Evolutionary conservation across 2,888 invertebrate genomes (phyloP).

Genomic region (Protonemura montana): DNA sequence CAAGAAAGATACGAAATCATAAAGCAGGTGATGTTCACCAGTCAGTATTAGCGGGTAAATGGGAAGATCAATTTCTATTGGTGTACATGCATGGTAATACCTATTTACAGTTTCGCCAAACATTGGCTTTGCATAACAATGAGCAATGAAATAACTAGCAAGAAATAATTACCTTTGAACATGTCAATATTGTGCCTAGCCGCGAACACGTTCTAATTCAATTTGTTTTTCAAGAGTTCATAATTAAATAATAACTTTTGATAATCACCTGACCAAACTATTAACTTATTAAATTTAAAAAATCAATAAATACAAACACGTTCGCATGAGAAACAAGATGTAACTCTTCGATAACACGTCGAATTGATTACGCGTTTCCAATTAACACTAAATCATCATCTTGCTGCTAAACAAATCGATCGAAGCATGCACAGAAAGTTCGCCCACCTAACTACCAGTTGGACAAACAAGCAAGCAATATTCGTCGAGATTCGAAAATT

Average conservation of each 20-base stretch:
- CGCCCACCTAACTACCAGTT: background rate
- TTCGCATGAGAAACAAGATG: background rate
- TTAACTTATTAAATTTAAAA: background rate
- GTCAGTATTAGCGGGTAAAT: background rate
- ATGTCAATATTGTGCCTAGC: background rate
- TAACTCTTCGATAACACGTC: background rate
- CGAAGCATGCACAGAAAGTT: background rate
- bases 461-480: background rate
- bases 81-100: background rate
- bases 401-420: background rate
- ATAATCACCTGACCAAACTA: background rate
- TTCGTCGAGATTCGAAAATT: too few relatives aligned
- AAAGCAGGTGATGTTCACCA: background rate
- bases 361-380: constrained; percentile 7
- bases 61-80: too few relatives aligned
- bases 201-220: background rate
- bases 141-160: too few relatives aligned
- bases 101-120: background rate
- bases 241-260: constrained; percentile 12
- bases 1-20: background rate
- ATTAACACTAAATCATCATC: background rate
- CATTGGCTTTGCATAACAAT: background rate
- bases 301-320: constrained; percentile 4
- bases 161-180: too few relatives aligned
- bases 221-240: background rate